Conservation (phyloP, 2,797 vertebrate genomes). For the Microctenopoma lineatum region DNA sequence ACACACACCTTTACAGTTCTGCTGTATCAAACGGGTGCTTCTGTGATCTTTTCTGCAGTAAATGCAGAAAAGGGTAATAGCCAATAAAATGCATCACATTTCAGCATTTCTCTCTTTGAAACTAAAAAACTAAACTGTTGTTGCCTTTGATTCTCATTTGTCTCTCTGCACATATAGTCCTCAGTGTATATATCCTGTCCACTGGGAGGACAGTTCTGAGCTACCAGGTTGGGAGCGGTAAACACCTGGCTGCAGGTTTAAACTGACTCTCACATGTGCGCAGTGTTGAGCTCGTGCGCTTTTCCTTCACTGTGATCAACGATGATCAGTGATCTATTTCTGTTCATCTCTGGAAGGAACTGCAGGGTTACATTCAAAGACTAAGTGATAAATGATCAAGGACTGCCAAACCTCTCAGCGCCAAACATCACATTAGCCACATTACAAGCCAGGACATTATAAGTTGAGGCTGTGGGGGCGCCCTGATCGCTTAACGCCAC, state of each 20-base stretch:
- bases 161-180: not conserved
- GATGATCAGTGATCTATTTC: slow-evolving; percentile 66
- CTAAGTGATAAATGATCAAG: slow-evolving; percentile 27
- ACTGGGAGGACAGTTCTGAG: slow-evolving; percentile 25
- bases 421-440: slow-evolving; percentile 14
- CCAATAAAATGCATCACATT: not conserved
- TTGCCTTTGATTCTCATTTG: slow-evolving; percentile 4
- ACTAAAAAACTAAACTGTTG: not conserved
- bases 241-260: slow-evolving; percentile 10
- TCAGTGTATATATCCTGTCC: not conserved
- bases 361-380: slow-evolving; percentile 40
- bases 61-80: too few species aligned
- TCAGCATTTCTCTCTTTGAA: not conserved
- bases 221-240: slow-evolving; percentile 39
- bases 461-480: slow-evolving; percentile 14
- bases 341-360: slow-evolving; percentile 8
- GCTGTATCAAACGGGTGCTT: not conserved
- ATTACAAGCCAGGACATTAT: slow-evolving; percentile 30
- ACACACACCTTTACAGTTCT: not conserved
- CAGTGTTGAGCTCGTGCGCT: slow-evolving; percentile 29
- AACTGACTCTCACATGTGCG: not conserved
- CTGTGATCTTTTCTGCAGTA: not conserved
- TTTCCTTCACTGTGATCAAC: slow-evolving; percentile 53
- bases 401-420: slow-evolving; percentile 27
- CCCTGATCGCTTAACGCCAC: too few species aligned